A percentile compares a stretch with the other conserved stretches of the same genome.
Evolutionary conservation across 2,113 vertebrate species (phyloP).

Genomic region (Platichthys stellatus): DNA sequence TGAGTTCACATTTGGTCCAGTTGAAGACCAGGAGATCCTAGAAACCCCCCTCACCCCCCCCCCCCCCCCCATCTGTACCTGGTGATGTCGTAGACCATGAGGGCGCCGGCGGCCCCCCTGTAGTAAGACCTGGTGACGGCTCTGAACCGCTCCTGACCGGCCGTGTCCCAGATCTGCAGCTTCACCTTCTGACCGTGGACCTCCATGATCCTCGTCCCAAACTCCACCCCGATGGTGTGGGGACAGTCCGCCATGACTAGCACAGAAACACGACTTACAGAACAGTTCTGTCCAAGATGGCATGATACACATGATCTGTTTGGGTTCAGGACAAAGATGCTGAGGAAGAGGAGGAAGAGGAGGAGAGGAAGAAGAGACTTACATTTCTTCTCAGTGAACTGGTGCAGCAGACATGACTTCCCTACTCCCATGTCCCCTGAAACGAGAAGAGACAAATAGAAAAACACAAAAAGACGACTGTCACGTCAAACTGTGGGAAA

Average conservation of each 20-base stretch:
- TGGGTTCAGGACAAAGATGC: no score
- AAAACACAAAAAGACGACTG: background rate
- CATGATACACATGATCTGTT: no score
- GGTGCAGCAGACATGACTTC: constrained; percentile 97
- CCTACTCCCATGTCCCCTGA: constrained; percentile 98
- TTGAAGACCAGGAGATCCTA: no score
- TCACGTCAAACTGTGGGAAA: no score
- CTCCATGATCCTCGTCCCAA: constrained; percentile 98
- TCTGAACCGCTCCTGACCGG: constrained; percentile 96
- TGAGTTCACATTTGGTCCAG: no score
- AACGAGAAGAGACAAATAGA: background rate
- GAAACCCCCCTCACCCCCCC: no score
- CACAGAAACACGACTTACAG: background rate
- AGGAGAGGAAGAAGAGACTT: constrained; percentile 65
- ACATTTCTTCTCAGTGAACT: constrained; percentile 99
- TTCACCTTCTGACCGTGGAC: constrained; percentile 99
- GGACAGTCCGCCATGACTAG: constrained; percentile 99
- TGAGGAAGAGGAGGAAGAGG: no score
- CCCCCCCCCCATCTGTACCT: constrained; percentile 81
- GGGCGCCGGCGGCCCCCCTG: constrained; percentile 95
- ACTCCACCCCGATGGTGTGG: constrained; percentile 98
- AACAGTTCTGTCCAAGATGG: no score
- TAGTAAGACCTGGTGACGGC: constrained; percentile 98
- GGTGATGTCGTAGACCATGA: constrained; percentile 99
- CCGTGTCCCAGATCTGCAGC: constrained; percentile 99